These are phyloP conservation scores for Elmis aenea DNA, from an alignment of 2,888 invertebrate species.

Conservation along the genomic window DNA sequence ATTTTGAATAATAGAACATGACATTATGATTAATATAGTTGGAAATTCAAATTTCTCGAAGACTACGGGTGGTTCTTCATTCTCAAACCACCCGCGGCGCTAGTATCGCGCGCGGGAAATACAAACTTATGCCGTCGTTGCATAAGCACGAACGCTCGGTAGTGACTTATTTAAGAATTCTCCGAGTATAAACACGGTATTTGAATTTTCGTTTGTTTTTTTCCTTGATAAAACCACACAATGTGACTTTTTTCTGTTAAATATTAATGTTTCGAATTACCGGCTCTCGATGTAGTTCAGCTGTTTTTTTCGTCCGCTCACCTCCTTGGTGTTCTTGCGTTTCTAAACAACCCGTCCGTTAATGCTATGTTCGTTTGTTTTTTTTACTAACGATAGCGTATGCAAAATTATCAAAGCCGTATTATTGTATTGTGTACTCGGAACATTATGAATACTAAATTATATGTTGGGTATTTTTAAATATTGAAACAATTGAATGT, in stretches of 20 bases:
- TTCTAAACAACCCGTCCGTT: neutral
- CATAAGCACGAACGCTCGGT: too few species aligned
- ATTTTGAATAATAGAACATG: slow-evolving; percentile 45
- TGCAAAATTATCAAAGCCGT: slow-evolving; percentile 32
- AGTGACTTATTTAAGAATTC: slow-evolving; percentile 18
- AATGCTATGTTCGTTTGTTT: neutral
- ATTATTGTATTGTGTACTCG: slow-evolving; percentile 37
- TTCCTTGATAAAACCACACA: slow-evolving; percentile 8
- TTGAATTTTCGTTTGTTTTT: neutral
- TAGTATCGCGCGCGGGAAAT: slow-evolving; percentile 29
- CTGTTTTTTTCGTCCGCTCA: slow-evolving; percentile 1
- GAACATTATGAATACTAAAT: slow-evolving; percentile 45
- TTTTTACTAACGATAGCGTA: slow-evolving; percentile 26
- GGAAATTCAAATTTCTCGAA: slow-evolving; percentile 43
- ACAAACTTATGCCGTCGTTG: slow-evolving; percentile 31
- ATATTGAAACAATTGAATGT: slow-evolving; percentile 43
- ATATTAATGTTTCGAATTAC: slow-evolving; percentile 19
- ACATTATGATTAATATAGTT: slow-evolving; percentile 46
- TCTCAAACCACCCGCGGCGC: slow-evolving; percentile 35
- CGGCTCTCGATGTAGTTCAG: neutral
- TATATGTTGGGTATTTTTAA: slow-evolving; percentile 41
- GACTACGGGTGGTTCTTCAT: slow-evolving; percentile 41
- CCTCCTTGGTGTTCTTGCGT: neutral
- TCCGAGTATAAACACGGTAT: slow-evolving; percentile 4
- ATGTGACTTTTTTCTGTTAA: slow-evolving; percentile 14